These are phyloP conservation scores for Onychomys torridus DNA, from an alignment of 2,797 vertebrate species.

Conservation along the genomic window DNA sequence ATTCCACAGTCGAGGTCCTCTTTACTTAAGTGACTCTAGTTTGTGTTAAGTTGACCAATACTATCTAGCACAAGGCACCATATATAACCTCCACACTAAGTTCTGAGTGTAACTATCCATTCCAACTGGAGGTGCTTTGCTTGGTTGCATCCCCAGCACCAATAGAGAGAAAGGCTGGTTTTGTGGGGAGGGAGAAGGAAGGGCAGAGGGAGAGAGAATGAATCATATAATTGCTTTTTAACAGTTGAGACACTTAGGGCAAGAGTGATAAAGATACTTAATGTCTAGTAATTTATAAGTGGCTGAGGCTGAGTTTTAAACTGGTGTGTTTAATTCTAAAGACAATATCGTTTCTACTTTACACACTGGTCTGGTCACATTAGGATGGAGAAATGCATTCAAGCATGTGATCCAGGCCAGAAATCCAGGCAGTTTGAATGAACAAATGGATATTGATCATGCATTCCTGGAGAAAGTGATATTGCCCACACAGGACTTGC, in stretches of 20 bases:
- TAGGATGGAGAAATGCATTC: not conserved
- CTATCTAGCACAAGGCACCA: not conserved
- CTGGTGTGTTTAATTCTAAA: not conserved
- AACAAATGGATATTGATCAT: not conserved
- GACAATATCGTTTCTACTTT: not conserved
- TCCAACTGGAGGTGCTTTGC: not conserved
- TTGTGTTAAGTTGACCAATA: not conserved
- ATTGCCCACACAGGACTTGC: not conserved
- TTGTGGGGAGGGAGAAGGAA: not conserved
- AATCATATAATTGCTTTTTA: not conserved
- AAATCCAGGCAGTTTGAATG: not conserved
- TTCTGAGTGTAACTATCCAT: conserved; percentile 1
- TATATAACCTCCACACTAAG: not conserved
- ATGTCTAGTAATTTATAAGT: not conserved
- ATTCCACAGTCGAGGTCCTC: not conserved
- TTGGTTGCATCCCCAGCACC: not conserved
- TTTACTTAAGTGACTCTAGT: not conserved
- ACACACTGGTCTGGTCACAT: not conserved
- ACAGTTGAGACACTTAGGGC: not conserved
- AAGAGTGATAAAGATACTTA: not conserved
- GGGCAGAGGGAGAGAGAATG: not conserved
- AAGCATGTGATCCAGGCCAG: not conserved
- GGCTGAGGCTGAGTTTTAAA: not conserved
- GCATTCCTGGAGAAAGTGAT: not conserved
- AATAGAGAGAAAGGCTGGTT: not conserved